Evolutionary conservation across 2,888 invertebrate species (phyloP), one percentile per base, ranked within the genome.

Genomic region (Barypeithes pellucidus): DNA sequence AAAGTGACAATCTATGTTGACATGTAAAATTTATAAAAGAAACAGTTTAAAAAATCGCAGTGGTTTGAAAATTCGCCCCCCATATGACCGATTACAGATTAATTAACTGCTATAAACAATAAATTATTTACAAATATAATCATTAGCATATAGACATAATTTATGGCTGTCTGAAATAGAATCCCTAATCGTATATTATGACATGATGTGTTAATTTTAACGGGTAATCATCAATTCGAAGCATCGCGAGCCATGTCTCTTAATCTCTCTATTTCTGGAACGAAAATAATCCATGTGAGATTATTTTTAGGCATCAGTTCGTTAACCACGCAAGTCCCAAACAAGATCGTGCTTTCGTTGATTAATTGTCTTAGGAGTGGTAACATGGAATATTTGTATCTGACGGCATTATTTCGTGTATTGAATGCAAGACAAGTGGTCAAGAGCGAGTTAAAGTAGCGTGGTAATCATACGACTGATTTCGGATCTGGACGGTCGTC

Each of bases 291-390:
- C 33, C 54, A 33, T 33, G 52, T 8, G 54, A 57, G 29, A 29
- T 33, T 57, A 57, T 57, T 57, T 57, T 57, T 57, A 57, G 54
- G 14, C 54, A n/a, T n/a, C n/a, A 18, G 54, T 57, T 57, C 54
- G 54, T 57, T 57, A 57, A 33, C 54, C 54, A 57, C n/a, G n/a
- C 8, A 16, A 36, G 33, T 57, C 54, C 33, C 54, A 57, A 33
- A 57, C 54, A 57, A 16, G 54, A 36, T 22, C 36, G 54, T 18
- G 29, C 36, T 57, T 33, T 33, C 1, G 33, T 33, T 29, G 18
- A 57, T 57, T 57, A 36, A 57, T 57, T 57, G 33, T 33, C 1
- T 33, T 9, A 11, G 9, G 33, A 57, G 54, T 18, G 54, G 33
- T n/a, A 18, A n/a, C 12, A 57, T 16, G 9, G 5, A 57, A 33